phyloP scores from a whole-genome alignment of 1,140 invertebrate species.

The Galleria mellonella region DNA sequence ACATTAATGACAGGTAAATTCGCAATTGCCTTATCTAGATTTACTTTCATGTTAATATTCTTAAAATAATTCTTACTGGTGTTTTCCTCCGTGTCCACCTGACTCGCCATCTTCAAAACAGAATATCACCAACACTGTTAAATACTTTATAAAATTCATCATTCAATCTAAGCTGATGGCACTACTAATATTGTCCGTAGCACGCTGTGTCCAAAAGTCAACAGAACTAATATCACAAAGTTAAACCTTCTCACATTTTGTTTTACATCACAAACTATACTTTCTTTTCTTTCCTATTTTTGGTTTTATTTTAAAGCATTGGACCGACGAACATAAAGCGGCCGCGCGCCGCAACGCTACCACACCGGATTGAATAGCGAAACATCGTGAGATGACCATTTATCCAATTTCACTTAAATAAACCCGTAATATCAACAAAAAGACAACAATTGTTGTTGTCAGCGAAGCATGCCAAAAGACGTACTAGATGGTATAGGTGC shows the following conservation, averaged over 20 bases:
- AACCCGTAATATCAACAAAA: slow-evolving; percentile 68
- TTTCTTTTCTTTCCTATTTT: slow-evolving; percentile 31
- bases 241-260: slow-evolving; percentile 43
- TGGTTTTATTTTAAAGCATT: slow-evolving; percentile 33
- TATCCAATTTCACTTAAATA: slow-evolving; percentile 72
- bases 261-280: slow-evolving; percentile 33
- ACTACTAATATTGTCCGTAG: slow-evolving; percentile 6
- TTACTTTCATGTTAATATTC: too few species aligned
- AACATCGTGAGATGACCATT: slow-evolving; percentile 63
- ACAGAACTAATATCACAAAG: slow-evolving; percentile 16
- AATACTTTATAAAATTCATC: slow-evolving; percentile 48
- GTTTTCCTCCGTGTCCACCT: slow-evolving; percentile 54
- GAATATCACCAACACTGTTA: slow-evolving; percentile 41
- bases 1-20: too few species aligned
- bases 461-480: slow-evolving; percentile 28
- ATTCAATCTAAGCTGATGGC: slow-evolving; percentile 8
- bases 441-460: slow-evolving; percentile 43
- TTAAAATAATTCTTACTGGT: slow-evolving; percentile 42
- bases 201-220: slow-evolving; percentile 11
- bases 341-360: slow-evolving; percentile 23
- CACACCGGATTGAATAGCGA: slow-evolving; percentile 43
- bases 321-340: slow-evolving; percentile 20
- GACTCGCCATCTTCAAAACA: slow-evolving; percentile 37
- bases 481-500: slow-evolving; percentile 6
- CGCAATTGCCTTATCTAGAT: too few species aligned